phyloP scores from a whole-genome alignment of 2,888 invertebrate species.

The Mythimna albipuncta region DNA sequence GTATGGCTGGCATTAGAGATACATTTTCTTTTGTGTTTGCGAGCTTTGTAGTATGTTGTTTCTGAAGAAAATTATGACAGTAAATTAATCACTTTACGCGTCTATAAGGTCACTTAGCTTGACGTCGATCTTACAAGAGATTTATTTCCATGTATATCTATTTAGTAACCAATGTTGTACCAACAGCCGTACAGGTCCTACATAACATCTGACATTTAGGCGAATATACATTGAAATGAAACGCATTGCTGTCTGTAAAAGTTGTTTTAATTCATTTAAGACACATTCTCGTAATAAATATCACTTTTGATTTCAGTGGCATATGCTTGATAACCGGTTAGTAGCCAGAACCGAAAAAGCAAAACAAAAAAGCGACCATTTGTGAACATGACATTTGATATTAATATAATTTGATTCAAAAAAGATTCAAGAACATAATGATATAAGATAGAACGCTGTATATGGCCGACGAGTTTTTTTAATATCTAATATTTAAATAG shows the following conservation, averaged over 20 bases:
- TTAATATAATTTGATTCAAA: constrained; percentile 52
- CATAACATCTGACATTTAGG: constrained; percentile 44
- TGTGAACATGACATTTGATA: constrained; percentile 35
- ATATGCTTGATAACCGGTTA: constrained; percentile 30
- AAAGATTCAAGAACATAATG: constrained; percentile 31
- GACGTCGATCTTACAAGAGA: not conserved
- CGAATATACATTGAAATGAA: constrained; percentile 25
- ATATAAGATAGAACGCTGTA: constrained; percentile 20
- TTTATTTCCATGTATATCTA: constrained; percentile 7
- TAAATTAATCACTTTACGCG: constrained; percentile 3
- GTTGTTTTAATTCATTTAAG: constrained; percentile 32
- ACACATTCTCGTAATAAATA: constrained; percentile 4
- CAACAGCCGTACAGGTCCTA: not conserved
- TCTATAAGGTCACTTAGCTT: too few relatives aligned
- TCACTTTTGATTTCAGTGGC: constrained; percentile 9
- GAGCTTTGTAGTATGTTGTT: not conserved
- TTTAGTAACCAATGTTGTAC: not conserved
- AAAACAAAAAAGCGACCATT: constrained; percentile 24
- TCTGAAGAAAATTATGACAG: not conserved
- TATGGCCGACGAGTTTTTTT: constrained; percentile 26
- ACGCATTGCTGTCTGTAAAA: constrained; percentile 23
- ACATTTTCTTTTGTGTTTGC: constrained; percentile 15
- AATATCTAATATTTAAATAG: not conserved
- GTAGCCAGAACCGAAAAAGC: not conserved
- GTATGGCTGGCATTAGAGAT: not conserved